These are phyloP conservation scores for Cephonodes hylas DNA, from an alignment of 2,888 invertebrate species.

Conservation along the genomic window DNA sequence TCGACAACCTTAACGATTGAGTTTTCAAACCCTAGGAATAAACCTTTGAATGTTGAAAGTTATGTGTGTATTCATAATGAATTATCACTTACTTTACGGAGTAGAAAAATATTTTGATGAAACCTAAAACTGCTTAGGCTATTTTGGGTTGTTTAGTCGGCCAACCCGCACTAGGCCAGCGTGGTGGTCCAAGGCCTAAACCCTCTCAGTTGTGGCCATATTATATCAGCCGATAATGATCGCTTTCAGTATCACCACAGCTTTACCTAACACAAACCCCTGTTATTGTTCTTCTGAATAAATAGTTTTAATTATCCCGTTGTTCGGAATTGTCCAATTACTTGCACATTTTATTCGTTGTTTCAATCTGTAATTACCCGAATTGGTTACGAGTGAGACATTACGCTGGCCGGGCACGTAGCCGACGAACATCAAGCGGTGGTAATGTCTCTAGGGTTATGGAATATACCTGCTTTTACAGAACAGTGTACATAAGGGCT, in stretches of 20 bases:
- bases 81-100: no score
- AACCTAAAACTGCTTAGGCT: no score
- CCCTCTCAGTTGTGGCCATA: no score
- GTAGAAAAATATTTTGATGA: no score
- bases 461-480: constrained; percentile 12
- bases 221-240: no score
- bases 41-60: no score
- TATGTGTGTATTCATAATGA: no score
- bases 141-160: no score
- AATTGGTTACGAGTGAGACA: constrained; percentile 27
- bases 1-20: no score
- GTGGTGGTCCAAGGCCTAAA: no score
- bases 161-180: no score
- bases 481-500: constrained; percentile 9
- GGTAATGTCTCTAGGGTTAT: constrained; percentile 5
- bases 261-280: not conserved
- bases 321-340: constrained; percentile 25
- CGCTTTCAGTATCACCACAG: not conserved
- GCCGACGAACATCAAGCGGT: constrained; percentile 15
- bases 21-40: no score
- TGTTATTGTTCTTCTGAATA: constrained; percentile 21
- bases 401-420: constrained; percentile 15
- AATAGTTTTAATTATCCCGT: constrained; percentile 32
- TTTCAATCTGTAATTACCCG: constrained; percentile 34
- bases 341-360: constrained; percentile 29